phyloP scores from a whole-genome alignment of 2,113 vertebrate genomes.

The Murina feae region DNA sequence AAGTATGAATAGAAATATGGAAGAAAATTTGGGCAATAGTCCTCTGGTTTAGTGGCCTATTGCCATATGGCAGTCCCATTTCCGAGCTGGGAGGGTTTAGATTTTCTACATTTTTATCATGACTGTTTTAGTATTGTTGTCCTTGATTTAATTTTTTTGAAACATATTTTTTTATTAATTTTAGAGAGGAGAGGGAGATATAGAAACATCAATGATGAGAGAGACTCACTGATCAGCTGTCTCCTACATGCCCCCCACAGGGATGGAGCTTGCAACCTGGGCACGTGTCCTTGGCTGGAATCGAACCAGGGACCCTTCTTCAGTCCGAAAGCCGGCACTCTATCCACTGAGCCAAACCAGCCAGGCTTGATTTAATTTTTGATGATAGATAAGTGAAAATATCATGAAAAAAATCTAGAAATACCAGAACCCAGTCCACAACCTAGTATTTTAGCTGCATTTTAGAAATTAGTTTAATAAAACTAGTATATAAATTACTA shows the following conservation, averaged over 20 bases:
- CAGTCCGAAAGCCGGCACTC: too few relatives aligned
- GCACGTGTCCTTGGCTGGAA: too few relatives aligned
- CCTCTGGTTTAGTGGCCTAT: not conserved
- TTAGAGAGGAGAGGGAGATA: too few relatives aligned
- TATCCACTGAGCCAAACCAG: too few relatives aligned
- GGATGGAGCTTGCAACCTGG: too few relatives aligned
- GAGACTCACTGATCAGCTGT: too few relatives aligned
- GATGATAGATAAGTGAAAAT: not conserved
- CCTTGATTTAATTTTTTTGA: not conserved
- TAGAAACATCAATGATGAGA: too few relatives aligned
- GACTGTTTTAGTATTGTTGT: not conserved
- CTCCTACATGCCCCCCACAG: too few relatives aligned
- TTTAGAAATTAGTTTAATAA: conserved; percentile 13
- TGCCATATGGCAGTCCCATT: not conserved
- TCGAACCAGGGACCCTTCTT: too few relatives aligned
- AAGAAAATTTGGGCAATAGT: not conserved
- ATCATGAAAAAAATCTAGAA: not conserved
- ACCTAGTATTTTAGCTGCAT: not conserved
- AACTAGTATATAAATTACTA: not conserved
- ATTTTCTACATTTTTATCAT: not conserved
- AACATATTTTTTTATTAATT: too few relatives aligned
- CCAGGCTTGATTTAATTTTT: not conserved
- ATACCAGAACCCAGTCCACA: not conserved
- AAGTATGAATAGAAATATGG: not conserved
- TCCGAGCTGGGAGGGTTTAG: not conserved